phyloP scores from a whole-genome alignment of 2,888 invertebrate genomes.

The Tipula confusa region DNA sequence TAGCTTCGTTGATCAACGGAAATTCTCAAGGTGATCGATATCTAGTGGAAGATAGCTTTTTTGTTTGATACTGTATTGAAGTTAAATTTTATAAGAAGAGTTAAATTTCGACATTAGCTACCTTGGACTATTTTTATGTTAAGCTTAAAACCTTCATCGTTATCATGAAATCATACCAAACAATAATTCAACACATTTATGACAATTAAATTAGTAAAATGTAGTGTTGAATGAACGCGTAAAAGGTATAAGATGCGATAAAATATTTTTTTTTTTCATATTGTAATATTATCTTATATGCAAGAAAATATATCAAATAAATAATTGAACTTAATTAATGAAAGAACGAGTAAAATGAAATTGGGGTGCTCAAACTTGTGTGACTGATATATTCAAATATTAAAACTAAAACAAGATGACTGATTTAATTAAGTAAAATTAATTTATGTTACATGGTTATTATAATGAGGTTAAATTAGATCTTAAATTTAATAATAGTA shows the following conservation, averaged over 20 bases:
- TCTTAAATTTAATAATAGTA: no score
- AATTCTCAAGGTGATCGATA: not conserved
- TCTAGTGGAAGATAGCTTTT: not conserved
- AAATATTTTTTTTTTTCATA: no score
- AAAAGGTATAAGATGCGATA: not conserved
- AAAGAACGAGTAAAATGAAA: not conserved
- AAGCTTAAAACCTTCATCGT: not conserved
- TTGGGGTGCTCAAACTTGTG: constrained; percentile 1
- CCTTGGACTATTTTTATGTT: not conserved
- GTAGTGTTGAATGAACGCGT: not conserved
- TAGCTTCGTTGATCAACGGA: not conserved
- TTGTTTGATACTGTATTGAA: not conserved
- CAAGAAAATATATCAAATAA: not conserved
- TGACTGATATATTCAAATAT: not conserved
- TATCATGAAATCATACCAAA: not conserved
- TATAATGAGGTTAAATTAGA: not conserved
- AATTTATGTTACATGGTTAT: not conserved
- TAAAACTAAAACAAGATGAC: not conserved
- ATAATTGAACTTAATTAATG: not conserved
- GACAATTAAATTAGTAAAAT: not conserved
- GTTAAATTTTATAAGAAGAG: not conserved
- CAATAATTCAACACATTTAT: not conserved
- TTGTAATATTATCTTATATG: not conserved
- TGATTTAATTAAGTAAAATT: not conserved
- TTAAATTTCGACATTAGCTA: not conserved